Base-by-base conservation (phyloP, 2,797 vertebrate species). In the Micromesistius poutassou region DNA sequence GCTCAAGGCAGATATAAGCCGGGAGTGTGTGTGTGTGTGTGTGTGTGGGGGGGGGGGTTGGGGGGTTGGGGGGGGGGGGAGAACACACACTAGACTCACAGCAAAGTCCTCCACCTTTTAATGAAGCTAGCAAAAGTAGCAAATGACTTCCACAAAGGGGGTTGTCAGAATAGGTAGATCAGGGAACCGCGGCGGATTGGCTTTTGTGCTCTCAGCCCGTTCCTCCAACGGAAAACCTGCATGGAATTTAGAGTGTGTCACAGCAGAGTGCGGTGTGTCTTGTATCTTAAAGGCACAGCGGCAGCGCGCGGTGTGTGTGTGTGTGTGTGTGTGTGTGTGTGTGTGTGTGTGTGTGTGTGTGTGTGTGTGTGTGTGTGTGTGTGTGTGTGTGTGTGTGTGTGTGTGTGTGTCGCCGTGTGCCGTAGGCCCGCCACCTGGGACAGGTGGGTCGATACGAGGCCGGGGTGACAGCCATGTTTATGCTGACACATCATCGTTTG, bases 181-280 rank as follows among this genome's bases (percentile, higher is more conserved):
- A 86, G 83, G 83, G 74, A 14, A 81, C 83, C 79, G 83, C 75
- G 72, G 81, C 78, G 80, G 77, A 79, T 80, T 62, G 75, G 72
- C 36, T 36, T 76, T 71, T 75, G 72, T 74, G 40, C 19, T 72
- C 71, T 46, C 38, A 30, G 8, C 71, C 75, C 76, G 78, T 78
- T 76, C 80, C 78, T 78, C 55, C 79, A 74, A 28, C n/a, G 7
- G 5, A 30, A 71, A 30, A 78, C 74, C 76, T 78, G 66, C 74
- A 42, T 73, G 74, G 81, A 86, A 85, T 87, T 83, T 83, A 76
- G 78, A 80, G 79, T 6, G 76, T 62, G 42, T 73, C 71, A 62
- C 71, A 62, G 22, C 22, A 62, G 8, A 46, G 71, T 28, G 42
- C 14, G 30, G 22, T 50, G 42, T n/a, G 72, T 9, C 71, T 62